These are phyloP conservation scores for Leptopterna dolabrata DNA, from an alignment of 2,888 invertebrate species.

Conservation along the genomic window DNA sequence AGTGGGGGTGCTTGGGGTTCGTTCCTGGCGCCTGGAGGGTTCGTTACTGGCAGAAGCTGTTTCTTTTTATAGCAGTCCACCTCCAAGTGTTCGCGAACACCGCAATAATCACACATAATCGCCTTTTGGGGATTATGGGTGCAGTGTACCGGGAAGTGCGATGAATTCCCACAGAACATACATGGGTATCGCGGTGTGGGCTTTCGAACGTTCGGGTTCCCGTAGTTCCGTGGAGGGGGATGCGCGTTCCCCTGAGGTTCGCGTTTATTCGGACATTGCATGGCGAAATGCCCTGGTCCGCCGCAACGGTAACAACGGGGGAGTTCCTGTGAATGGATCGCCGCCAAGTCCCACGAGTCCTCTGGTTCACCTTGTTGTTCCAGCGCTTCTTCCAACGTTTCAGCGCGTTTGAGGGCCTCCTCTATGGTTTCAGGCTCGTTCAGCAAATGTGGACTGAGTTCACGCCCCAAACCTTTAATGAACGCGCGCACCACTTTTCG, in stretches of 20 bases:
- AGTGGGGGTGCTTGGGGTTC: not conserved
- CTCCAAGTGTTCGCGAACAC: not conserved
- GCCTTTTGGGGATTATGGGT: not conserved
- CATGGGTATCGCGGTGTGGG: not conserved
- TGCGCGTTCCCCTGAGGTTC: not conserved
- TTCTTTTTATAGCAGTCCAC: not conserved
- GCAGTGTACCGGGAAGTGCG: not conserved
- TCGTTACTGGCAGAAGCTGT: not conserved
- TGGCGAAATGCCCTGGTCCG: not conserved
- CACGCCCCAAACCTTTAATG: too few species aligned
- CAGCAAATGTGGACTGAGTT: too few species aligned
- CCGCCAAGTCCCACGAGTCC: too few species aligned
- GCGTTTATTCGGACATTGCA: too few species aligned
- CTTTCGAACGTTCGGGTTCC: not conserved
- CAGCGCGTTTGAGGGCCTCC: too few species aligned
- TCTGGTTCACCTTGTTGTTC: too few species aligned
- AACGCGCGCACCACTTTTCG: too few species aligned
- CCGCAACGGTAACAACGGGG: too few species aligned
- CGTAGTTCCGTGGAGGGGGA: not conserved
- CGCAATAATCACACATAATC: not conserved
- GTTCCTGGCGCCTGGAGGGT: not conserved
- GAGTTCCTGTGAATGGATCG: too few species aligned
- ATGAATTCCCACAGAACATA: not conserved
- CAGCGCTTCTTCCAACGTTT: too few species aligned
- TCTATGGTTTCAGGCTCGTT: too few species aligned